These are phyloP conservation scores for Montipora efflorescens DNA, from an alignment of 64 coral and sea anemone species.

Conservation along the genomic window DNA sequence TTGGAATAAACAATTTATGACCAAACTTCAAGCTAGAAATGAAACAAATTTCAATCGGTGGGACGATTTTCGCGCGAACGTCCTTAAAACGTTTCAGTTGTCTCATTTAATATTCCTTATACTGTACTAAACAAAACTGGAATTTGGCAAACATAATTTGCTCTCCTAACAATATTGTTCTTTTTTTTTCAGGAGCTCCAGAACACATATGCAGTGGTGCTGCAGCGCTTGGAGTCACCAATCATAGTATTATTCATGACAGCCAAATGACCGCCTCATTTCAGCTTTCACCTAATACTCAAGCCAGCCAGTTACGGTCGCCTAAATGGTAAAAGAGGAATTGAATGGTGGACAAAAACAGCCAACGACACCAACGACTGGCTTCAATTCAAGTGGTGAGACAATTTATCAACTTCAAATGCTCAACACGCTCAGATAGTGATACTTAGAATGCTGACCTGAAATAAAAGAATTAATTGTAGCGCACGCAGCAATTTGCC, in stretches of 20 bases:
- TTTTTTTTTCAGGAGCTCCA: not conserved
- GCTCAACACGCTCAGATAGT: too few species aligned
- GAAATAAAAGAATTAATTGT: too few species aligned
- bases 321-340: not conserved
- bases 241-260: not conserved
- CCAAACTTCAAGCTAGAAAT: too few species aligned
- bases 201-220: not conserved
- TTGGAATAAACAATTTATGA: too few species aligned
- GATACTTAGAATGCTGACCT: too few species aligned
- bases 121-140: too few species aligned
- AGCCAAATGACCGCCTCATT: not conserved
- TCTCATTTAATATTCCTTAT: too few species aligned
- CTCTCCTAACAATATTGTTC: not conserved
- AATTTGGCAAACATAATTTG: too few species aligned
- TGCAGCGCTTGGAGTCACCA: not conserved
- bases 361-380: not conserved
- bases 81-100: too few species aligned
- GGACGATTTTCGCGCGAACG: too few species aligned
- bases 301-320: constrained; percentile 11
- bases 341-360: not conserved
- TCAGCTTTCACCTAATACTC: not conserved
- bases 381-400: constrained; percentile 37
- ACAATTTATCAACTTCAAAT: not conserved
- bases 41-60: too few species aligned
- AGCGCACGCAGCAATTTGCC: too few species aligned